These are phyloP conservation scores for Upupa epops DNA, from an alignment of 2,113 vertebrate genomes.

Conservation along the genomic window DNA sequence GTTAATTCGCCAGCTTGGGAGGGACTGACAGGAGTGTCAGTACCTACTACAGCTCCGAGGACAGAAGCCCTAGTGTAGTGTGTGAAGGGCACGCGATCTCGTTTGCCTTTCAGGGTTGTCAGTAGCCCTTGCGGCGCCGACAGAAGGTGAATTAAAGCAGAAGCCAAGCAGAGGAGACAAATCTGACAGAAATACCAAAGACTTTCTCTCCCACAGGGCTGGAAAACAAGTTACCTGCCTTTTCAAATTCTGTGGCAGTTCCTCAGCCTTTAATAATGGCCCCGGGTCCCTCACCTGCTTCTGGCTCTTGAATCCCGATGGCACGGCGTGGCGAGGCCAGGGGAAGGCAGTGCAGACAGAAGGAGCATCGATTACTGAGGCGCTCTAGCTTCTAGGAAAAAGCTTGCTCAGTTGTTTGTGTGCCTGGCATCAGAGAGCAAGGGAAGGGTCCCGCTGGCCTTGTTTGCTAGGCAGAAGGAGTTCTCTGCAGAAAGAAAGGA, in stretches of 20 bases:
- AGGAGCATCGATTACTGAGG: neutral
- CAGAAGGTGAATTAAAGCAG: constrained; percentile 18
- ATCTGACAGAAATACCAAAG: neutral
- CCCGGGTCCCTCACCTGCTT: constrained; percentile 1
- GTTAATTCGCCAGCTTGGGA: neutral
- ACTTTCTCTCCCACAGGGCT: neutral
- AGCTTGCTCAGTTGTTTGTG: neutral
- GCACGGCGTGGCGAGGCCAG: neutral
- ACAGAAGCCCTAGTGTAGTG: neutral
- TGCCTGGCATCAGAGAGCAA: neutral
- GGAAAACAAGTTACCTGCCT: neutral
- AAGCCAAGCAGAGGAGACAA: neutral
- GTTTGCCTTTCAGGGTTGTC: neutral
- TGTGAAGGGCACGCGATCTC: neutral
- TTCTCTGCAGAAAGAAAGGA: neutral
- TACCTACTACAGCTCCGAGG: neutral
- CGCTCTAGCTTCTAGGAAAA: neutral
- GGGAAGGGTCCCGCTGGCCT: neutral
- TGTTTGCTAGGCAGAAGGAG: neutral
- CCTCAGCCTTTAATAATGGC: constrained; percentile 10
- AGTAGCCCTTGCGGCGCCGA: neutral
- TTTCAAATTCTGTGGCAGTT: constrained; percentile 26
- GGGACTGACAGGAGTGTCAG: neutral
- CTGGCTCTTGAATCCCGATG: constrained; percentile 24
- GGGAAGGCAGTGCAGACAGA: constrained; percentile 10